Evolutionary conservation across 2,113 vertebrate species (phyloP), one percentile per base, ranked within the genome.

Genomic region (Nothoprocta perdicaria): DNA sequence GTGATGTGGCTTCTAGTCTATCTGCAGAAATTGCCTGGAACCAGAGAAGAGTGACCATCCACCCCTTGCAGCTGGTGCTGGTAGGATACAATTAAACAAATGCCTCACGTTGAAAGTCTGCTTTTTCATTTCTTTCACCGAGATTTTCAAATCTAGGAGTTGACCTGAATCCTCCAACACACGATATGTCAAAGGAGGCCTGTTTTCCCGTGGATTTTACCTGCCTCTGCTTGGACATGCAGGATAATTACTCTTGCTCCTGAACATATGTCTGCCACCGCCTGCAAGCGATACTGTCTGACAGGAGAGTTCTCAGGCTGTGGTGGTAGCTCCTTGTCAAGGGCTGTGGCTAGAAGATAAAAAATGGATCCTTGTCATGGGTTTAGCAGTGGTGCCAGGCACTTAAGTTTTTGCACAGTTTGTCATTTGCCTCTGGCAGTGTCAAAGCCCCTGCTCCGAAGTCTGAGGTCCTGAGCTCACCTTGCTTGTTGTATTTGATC

Each of bases 401-500:
- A 69, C 29, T 69, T 26, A 91, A 38, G 23, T 68, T 46, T 80
- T 92, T 61, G 61, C 52, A 50, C 53, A 75, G 68, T 87, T 94
- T 86, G 79, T 94, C 76, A 61, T 57, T 92, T 80, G 50, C 55
- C 75, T 87, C 71, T 61, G 63, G n/a, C 67, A 76, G 43, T 66
- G 73, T 84, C 89, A 89, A 72, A 94, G 78, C 14, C 73, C 68
- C 40, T 53, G 29, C 66, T 91, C 69, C 48, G 26, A 78, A 85
- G 12, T 86, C 72, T 91, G 84, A 91, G 73, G 92, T 94, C 91
- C 84, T 9, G 73, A 85, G 87, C 65, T 91, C 68, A 48, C 66
- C 73, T 23, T 76, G 53, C 78, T 73, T 86, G 89, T 78, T 91
- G 89, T 88, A 81, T 75, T 87, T 94, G 76, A 94, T 94, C 52